phyloP scores from a whole-genome alignment of 1,140 invertebrate species.

The Heliconius nattereri region DNA sequence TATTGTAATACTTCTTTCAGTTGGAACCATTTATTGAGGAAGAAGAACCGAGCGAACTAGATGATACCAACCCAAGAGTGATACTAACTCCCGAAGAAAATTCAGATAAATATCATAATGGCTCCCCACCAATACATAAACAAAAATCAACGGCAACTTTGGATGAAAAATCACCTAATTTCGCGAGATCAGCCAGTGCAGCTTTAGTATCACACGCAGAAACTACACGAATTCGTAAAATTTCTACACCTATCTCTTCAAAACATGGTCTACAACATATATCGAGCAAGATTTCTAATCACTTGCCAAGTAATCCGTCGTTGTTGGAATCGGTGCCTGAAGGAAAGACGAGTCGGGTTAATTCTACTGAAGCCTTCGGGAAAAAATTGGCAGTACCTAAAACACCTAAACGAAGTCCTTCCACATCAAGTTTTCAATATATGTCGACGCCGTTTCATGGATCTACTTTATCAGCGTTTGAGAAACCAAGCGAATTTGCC shows the following conservation, averaged over 20 bases:
- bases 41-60: constrained; percentile 54
- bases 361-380: constrained; percentile 62
- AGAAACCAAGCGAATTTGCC: constrained; percentile 88
- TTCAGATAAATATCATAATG: constrained; percentile 55
- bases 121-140: constrained; percentile 62
- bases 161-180: constrained; percentile 59
- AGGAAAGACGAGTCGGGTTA: constrained; percentile 59
- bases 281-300: constrained; percentile 61
- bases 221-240: constrained; percentile 59
- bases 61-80: constrained; percentile 53
- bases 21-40: constrained; percentile 68
- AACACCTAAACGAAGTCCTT: constrained; percentile 85
- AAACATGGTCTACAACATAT: constrained; percentile 64
- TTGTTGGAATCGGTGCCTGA: constrained; percentile 69
- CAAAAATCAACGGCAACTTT: constrained; percentile 54
- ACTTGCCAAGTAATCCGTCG: constrained; percentile 63
- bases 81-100: constrained; percentile 60
- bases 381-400: constrained; percentile 64
- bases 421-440: constrained; percentile 90
- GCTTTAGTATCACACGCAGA: constrained; percentile 72
- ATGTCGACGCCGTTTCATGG: constrained; percentile 92
- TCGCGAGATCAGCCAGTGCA: constrained; percentile 80
- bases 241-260: constrained; percentile 61
- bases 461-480: constrained; percentile 88
- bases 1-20: constrained; percentile 48